Evolutionary conservation across 2,113 vertebrate genomes (phyloP).

Genomic region (Trochalopteron elliotii): DNA sequence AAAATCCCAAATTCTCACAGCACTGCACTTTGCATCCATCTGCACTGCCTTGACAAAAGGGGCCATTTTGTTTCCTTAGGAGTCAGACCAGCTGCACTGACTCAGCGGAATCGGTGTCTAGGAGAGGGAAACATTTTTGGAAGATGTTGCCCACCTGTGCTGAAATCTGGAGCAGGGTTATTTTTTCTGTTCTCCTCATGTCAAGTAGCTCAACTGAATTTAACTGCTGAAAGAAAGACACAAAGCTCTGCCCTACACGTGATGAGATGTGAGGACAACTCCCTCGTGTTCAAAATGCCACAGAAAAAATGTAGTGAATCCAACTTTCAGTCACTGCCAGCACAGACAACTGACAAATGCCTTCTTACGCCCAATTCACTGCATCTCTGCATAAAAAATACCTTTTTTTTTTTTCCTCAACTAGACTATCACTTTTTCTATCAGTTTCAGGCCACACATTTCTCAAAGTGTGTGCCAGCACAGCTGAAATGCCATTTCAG

Average conservation of each 20-base stretch:
- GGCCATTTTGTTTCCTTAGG: not conserved
- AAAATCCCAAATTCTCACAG: not conserved
- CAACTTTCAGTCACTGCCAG: not conserved
- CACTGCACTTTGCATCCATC: not conserved
- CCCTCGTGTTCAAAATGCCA: not conserved
- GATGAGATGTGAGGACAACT: not conserved
- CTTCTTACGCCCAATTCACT: not conserved
- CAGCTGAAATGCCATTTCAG: not conserved
- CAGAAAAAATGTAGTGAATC: not conserved
- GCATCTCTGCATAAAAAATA: not conserved
- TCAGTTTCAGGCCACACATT: not conserved
- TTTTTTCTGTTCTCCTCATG: not conserved
- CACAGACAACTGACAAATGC: not conserved
- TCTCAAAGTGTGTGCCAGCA: not conserved
- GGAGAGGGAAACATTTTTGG: not conserved
- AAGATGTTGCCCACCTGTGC: not conserved
- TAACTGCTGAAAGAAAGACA: not conserved
- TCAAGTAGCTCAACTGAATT: not conserved
- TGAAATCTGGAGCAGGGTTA: not conserved
- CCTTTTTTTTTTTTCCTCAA: too few relatives aligned
- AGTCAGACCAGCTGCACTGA: not conserved
- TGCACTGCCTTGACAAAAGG: not conserved
- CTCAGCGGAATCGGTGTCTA: not conserved
- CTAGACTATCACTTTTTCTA: not conserved
- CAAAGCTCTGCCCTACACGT: not conserved